Evolutionary conservation across 2,113 vertebrate genomes (phyloP), one percentile per base, ranked within the genome.

Genomic region (Myrmecobius fasciatus): DNA sequence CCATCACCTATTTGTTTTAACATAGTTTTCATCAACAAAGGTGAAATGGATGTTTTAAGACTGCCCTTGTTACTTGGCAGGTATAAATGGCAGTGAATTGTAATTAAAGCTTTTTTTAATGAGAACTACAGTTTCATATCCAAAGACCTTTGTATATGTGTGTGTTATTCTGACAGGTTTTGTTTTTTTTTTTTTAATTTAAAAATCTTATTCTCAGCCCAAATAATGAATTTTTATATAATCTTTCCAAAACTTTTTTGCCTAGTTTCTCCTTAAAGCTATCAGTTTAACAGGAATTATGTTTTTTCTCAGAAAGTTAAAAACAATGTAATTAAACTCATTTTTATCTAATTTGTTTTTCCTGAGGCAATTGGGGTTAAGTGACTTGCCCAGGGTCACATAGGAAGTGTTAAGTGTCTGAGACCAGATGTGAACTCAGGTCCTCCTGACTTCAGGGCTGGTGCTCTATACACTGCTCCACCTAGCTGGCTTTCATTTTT

Each of bases 11-110:
- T 97, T 95, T 95, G 93, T 96, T 89, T 94, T 56, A 60, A 91
- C 53, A 36, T 91, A 48, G 91, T 96, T 96, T 95, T 91, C 93
- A 95, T 83, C 89, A 24, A 97, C 93, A 92, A 96, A 91, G 89
- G 91, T 93, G 83, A 26, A 51, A 92, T 51, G 47, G 11, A 1
- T 9, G 5, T 92, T 96, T 94, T 67, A 94, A 91, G 95, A 52
- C 8, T 53, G n/a, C 43, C 83, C 54, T 47, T 53, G 26, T n/a
- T n/a, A 48, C 60, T 53, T 93, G 17, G 28, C 89, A 20, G 1
- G 11, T 53, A 12, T 60, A 93, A 92, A 92, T 36, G 28, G 36
- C 52, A 24, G 22, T 51, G 17, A 52, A 28, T 25, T n/a, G 31
- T 56, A 54, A 67, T 91, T 92, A 88, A 51, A 28, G 53, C 53